Evolutionary conservation across 2,113 vertebrate species (phyloP).

Genomic region (Hemiscyllium ocellatum): DNA sequence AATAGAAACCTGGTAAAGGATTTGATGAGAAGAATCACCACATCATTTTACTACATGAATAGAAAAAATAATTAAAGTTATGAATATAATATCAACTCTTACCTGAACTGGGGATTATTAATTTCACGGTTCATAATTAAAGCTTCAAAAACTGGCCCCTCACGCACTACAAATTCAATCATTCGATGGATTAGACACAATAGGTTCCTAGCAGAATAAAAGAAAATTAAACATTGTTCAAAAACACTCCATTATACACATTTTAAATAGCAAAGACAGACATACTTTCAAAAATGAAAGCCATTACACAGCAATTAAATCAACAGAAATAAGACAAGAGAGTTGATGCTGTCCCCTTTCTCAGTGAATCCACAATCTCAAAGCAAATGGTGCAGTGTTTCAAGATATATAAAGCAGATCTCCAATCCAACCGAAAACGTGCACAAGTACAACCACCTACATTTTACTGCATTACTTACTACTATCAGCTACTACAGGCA

Average conservation of each 20-base stretch:
- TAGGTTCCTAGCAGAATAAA: conserved; percentile 56
- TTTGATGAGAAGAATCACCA: conserved; percentile 2
- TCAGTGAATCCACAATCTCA: conserved; percentile 38
- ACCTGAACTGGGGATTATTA: conserved; percentile 66
- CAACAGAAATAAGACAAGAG: conserved; percentile 29
- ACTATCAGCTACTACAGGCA: conserved; percentile 41
- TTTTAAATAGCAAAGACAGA: conserved; percentile 7
- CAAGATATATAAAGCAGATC: conserved; percentile 29
- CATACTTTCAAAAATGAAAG: not conserved
- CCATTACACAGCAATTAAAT: not conserved
- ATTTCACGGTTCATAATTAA: conserved; percentile 70
- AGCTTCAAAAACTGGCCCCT: conserved; percentile 70
- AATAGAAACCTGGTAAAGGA: conserved; percentile 61
- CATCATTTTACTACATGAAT: not conserved
- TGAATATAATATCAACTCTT: not conserved
- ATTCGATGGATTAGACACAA: conserved; percentile 68
- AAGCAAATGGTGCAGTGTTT: conserved; percentile 42
- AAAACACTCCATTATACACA: not conserved
- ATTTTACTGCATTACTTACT: conserved; percentile 42
- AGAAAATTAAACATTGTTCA: conserved; percentile 41
- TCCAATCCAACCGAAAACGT: conserved; percentile 22
- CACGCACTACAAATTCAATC: conserved; percentile 75
- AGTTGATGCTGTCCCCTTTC: conserved; percentile 37
- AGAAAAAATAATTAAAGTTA: not conserved
- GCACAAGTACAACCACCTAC: conserved; percentile 23